These are phyloP conservation scores for Grapholita molesta DNA, from an alignment of 1,140 invertebrate genomes.

Conservation along the genomic window DNA sequence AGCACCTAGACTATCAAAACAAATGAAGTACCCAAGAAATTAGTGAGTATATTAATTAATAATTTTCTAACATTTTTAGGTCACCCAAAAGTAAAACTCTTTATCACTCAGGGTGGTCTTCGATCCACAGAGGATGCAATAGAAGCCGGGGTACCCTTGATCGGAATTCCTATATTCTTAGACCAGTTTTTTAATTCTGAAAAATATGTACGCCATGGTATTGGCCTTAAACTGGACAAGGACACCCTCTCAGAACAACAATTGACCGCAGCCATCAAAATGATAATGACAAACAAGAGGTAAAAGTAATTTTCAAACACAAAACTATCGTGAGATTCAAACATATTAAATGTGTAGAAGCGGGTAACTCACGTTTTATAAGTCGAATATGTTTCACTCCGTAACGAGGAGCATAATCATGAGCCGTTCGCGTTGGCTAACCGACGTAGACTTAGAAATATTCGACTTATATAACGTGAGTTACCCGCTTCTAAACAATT, in stretches of 20 bases:
- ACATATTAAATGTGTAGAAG: no score
- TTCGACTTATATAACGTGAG: no score
- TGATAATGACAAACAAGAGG: slow-evolving; percentile 23
- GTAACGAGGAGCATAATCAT: no score
- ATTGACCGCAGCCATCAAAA: not conserved
- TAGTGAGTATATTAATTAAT: no score
- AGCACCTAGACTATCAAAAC: no score
- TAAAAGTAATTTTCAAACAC: slow-evolving; percentile 20
- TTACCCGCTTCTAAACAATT: no score
- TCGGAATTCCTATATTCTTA: slow-evolving; percentile 3
- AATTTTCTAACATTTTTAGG: not conserved
- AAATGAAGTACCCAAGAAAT: no score
- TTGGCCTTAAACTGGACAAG: not conserved
- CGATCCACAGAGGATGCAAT: slow-evolving; percentile 19
- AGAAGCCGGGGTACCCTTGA: slow-evolving; percentile 7
- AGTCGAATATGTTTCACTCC: no score
- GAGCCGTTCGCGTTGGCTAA: no score
- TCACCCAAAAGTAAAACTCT: slow-evolving; percentile 19
- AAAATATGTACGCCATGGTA: slow-evolving; percentile 8
- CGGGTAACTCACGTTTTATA: no score
- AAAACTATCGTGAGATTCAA: no score
- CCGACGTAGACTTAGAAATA: no score
- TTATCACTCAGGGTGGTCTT: slow-evolving; percentile 14
- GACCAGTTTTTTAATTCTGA: slow-evolving; percentile 11
- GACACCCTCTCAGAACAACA: not conserved